Evolutionary conservation across 2,888 invertebrate species (phyloP), one percentile per base, ranked within the genome.

Genomic region (Trissoscelio sp.): DNA sequence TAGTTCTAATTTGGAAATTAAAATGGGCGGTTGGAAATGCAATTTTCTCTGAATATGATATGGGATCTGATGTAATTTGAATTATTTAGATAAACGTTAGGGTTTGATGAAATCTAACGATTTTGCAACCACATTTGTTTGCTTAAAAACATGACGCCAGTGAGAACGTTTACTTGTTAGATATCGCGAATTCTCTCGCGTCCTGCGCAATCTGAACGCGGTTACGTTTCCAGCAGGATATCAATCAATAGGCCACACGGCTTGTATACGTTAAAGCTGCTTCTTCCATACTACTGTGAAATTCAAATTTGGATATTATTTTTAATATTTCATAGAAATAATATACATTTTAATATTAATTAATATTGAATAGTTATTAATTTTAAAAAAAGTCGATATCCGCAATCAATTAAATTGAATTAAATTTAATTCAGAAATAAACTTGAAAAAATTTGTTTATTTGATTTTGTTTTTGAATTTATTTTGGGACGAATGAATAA

Each of bases 141-240:
- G 14, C 12, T 37, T 37, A 37, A 6, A 16, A 57, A 57, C 37
- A 57, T 37, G n/a, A 12, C 16, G 31, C 3, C 16, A 18, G 31
- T 22, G 58, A 14, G 42, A 42, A 1, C 44, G 44, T 18, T 44
- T 18, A 7, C 46, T 34, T 18, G 62, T 57, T 48, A 42, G 42
- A 58, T 67, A 67, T 67, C 53, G 66, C 72, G 46, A 66, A 73
- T 79, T 79, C 31, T 72, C 74, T 55, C 58, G 66, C 72, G 72
- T 70, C 77, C 81, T 77, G 81, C 80, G 81, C 77, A 77, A 81
- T 81, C 67, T 66, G 70, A 58, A 66, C 70, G 39, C 58, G 66
- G 75, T 81, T 81, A 70, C 80, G 70, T 81, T 75, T 72, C 53
- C 44, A 75, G 60, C 72, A 18, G 66, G 53, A 77, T 72, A 72